Conservation (phyloP, 30 jellyfish, hydroid and myxozoan genomes). For the Hydractinia symbiolongicarpus region DNA sequence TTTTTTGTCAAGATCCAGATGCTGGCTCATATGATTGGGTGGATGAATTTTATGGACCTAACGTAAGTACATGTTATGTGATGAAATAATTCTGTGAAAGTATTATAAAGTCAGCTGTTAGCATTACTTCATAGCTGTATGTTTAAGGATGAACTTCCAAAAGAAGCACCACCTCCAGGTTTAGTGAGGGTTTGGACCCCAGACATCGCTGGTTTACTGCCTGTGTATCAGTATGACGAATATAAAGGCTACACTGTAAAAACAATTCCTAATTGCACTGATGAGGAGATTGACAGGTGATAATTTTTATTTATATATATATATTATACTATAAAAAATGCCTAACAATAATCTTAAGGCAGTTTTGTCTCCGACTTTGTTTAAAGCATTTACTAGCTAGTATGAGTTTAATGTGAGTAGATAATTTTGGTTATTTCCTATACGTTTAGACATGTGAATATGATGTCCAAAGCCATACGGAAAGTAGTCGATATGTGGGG, state of each 20-base stretch:
- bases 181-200: conserved; percentile 3
- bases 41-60: conserved; percentile 11
- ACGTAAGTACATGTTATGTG: background rate
- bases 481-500: conserved; percentile 22
- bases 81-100: background rate
- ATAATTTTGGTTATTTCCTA: background rate
- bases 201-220: conserved; percentile 17
- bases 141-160: conserved; percentile 1
- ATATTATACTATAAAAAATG: background rate
- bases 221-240: conserved; percentile 24
- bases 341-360: background rate
- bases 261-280: conserved; percentile 25
- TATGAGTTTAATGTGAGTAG: background rate
- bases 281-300: conserved; percentile 24
- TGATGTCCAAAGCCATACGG: conserved; percentile 28
- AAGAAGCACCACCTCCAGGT: background rate
- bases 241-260: conserved; percentile 19
- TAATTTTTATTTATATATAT: background rate
- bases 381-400: background rate
- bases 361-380: too few species aligned
- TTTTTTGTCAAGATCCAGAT: conserved; percentile 25
- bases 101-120: background rate
- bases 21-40: conserved; percentile 23
- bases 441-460: conserved; percentile 5
- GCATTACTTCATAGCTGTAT: background rate